Evolutionary conservation across 1,140 invertebrate genomes (phyloP).

Genomic region (Nasonia vitripennis): DNA sequence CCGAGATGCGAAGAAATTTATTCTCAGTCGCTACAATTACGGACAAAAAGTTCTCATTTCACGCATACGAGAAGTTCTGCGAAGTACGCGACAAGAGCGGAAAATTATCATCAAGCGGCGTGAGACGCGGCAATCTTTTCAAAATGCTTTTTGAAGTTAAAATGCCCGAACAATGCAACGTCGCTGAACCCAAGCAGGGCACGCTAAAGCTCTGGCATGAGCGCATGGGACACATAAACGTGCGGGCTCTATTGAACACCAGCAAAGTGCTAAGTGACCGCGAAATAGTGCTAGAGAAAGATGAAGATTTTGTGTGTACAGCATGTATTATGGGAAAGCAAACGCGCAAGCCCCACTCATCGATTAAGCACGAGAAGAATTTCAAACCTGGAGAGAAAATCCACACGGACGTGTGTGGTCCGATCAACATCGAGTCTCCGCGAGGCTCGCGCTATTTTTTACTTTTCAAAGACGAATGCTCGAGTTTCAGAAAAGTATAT

Average conservation of each 20-base stretch:
- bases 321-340: constrained; percentile 7
- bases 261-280: background rate
- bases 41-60: constrained; percentile 26
- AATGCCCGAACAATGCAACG: background rate
- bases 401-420: background rate
- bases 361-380: background rate
- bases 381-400: background rate
- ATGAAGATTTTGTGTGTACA: background rate
- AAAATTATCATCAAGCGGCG: background rate
- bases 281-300: background rate
- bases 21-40: constrained; percentile 42
- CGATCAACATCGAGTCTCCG: background rate
- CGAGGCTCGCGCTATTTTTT: background rate
- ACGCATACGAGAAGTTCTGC: background rate
- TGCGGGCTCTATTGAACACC: background rate
- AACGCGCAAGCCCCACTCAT: background rate
- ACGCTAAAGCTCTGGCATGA: constrained; percentile 42
- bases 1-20: constrained; percentile 42
- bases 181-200: constrained; percentile 6
- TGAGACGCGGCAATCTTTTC: constrained; percentile 35
- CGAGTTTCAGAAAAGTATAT: background rate
- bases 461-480: background rate
- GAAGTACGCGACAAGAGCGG: constrained; percentile 32
- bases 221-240: background rate
- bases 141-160: constrained; percentile 42